A percentile compares a stretch with the other conserved stretches of the same genome.
phyloP scores from a whole-genome alignment of 2,888 invertebrate species.

The Rhagophthalmus giganteus region DNA sequence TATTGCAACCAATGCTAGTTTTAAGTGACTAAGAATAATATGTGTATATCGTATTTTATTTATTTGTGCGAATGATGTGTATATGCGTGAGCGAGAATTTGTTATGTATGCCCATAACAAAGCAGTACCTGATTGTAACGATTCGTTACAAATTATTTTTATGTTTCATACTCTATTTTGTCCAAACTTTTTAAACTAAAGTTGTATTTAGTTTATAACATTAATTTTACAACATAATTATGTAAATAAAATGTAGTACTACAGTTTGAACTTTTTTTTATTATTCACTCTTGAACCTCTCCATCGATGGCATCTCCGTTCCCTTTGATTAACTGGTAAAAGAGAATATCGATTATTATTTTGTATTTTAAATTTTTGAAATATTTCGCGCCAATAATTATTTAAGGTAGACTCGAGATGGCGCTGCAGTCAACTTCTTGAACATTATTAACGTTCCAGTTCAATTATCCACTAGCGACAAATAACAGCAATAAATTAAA shows the following conservation, averaged over 20 bases:
- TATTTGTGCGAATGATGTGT: constrained; percentile 24
- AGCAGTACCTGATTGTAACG: constrained; percentile 39
- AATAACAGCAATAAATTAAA: too few species aligned
- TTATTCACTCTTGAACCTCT: too few species aligned
- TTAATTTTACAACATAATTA: constrained; percentile 27
- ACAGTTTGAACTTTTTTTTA: neutral
- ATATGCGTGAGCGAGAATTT: constrained; percentile 25
- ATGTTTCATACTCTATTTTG: constrained; percentile 29
- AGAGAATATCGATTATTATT: too few species aligned
- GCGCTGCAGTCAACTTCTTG: too few species aligned
- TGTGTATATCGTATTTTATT: constrained; percentile 25
- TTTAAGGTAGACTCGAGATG: too few species aligned
- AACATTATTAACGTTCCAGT: neutral
- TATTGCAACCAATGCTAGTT: constrained; percentile 25
- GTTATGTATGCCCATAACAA: constrained; percentile 21
- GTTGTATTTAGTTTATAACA: constrained; percentile 30
- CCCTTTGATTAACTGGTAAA: too few species aligned
- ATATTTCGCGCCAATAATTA: neutral
- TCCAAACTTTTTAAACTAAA: constrained; percentile 31
- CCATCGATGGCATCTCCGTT: too few species aligned
- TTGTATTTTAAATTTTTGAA: too few species aligned
- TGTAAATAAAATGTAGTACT: constrained; percentile 15
- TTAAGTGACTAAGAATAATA: constrained; percentile 11
- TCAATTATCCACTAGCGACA: neutral
- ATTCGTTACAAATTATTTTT: constrained; percentile 26